Evolutionary conservation across 92 coral and sea anemone genomes (phyloP), one percentile per base, ranked within the genome.

Genomic region (Heteractis magnifica): DNA sequence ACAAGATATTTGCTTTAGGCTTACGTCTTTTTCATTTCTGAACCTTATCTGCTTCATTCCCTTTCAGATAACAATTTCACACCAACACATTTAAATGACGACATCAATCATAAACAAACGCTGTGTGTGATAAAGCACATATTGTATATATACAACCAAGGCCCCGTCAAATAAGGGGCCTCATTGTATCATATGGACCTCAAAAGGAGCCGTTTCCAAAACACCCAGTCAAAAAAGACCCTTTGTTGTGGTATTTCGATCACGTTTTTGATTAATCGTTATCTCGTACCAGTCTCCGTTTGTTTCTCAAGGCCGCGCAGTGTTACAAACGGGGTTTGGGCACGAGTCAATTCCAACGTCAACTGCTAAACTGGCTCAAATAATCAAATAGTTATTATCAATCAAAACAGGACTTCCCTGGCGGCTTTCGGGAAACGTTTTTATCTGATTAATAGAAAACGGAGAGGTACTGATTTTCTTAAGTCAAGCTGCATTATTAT

Each of bases 81-180:
- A 41, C 56, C 85, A 50, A 55, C 58, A 64, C 68, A 81, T 53
- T 77, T 77, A 79, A 80, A 76, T 73, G 88, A 56, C 86, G 86
- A 82, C 79, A 51, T 7, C 70, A 62, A 62, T 23, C 18, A 76
- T 55, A 34, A 68, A 52, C 84, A 60, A 81, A 72, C 65, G 68
- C 77, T 44, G 76, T 82, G 86, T 76, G 83, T 81, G 82, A 72
- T 73, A 76, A 81, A 52, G 84, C 78, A 65, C 79, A 44, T 78
- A 79, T 79, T 90, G 90, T 90, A 90, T 84, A 90, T 90, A 90
- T 74, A 77, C 87, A 21, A 84, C 23, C 14, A 41, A 64, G 81
- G 77, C 87, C 87, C 70, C 49, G 72, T 72, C 81, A 49, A 76
- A 59, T 56, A 75, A 65, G 53, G 84, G 87, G 64, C 87, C 87